Base-by-base conservation (phyloP, 1,140 invertebrate genomes). In the Elymnias hypermnestra region DNA sequence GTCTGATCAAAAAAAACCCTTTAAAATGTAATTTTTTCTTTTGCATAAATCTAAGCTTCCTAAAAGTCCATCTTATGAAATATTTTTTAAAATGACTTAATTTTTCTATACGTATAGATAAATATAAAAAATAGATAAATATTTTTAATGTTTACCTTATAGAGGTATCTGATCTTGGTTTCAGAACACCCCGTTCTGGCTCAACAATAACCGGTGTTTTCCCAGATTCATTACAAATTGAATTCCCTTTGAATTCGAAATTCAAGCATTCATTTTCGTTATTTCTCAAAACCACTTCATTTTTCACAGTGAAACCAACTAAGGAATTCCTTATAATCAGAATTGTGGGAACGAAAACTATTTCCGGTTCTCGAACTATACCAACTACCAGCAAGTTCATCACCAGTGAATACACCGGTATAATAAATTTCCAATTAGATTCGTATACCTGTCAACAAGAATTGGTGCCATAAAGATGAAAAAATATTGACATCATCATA, bases 171-270 rank as follows among this genome's bases (percentile, higher is more conserved):
- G 75, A 72, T 29, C 46, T 60, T 10, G 78, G 64, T 54, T 67
- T 81, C 25, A 85, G 39, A 15, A 67, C 47, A 12, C 82, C 82
- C 3, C 40, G 19, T 17, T 82, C 69, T 3, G 82, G 82, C 12
- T 72, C 51, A 9, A 79, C 63, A 3, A 76, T 47, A 6, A 85
- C 66, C 2, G 77, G 73, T 1, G 71, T 78, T 42, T 79, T 73
- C 1, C 77, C 77, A 3, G 70, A 73, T 40, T 85, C 78, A 35
- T 79, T 72, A 18, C 67, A 75, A 6, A 85, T 38, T 3, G 82
- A 85, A 43, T 83, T 82, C 3, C 82, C 82, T 57, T 82, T 83
- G 40, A 83, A 83, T 39, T 82, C 70, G 45, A 78, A 85, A 22
- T 68, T 69, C 1, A 85, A 53, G 17, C 41, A 28, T 55, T 83